Evolutionary conservation across 2,888 invertebrate species (phyloP).

Genomic region (Gymnocheta viridis): DNA sequence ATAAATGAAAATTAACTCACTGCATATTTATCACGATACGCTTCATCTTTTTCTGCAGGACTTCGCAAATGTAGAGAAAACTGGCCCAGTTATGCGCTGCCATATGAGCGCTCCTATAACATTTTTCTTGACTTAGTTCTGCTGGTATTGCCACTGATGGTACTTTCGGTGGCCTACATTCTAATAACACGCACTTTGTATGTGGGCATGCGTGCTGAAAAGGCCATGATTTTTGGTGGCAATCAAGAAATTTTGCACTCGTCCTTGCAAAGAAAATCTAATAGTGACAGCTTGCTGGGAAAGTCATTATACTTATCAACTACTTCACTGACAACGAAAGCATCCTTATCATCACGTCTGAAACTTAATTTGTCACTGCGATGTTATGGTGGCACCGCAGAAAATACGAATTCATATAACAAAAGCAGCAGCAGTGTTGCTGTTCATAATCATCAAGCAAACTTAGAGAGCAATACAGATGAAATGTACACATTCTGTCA

Average conservation of each 20-base stretch:
- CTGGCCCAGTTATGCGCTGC: constrained; percentile 83
- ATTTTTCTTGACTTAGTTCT: constrained; percentile 85
- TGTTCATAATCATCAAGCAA: constrained; percentile 26
- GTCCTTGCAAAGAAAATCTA: constrained; percentile 26
- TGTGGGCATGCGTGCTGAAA: constrained; percentile 79
- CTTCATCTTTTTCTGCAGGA: constrained; percentile 79
- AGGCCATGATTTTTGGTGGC: constrained; percentile 73
- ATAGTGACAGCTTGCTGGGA: constrained; percentile 5
- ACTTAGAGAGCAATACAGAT: constrained; percentile 4
- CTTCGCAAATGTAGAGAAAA: constrained; percentile 85
- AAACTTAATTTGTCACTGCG: constrained; percentile 65
- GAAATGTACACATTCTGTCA: constrained; percentile 53
- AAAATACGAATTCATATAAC: constrained; percentile 3
- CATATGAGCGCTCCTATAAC: constrained; percentile 85
- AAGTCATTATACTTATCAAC: constrained; percentile 55
- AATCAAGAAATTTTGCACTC: constrained; percentile 27
- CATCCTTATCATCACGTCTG: constrained; percentile 43
- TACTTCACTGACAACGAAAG: constrained; percentile 43
- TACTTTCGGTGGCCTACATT: constrained; percentile 86
- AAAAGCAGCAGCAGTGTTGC: constrained; percentile 36
- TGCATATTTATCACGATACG: too few relatives aligned
- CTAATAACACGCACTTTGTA: constrained; percentile 82
- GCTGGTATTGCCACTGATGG: constrained; percentile 86
- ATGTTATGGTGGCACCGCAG: constrained; percentile 16
- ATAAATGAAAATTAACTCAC: too few relatives aligned